Evolutionary conservation across 2,113 vertebrate genomes (phyloP).

Genomic region (Acanthochromis polyacanthus): DNA sequence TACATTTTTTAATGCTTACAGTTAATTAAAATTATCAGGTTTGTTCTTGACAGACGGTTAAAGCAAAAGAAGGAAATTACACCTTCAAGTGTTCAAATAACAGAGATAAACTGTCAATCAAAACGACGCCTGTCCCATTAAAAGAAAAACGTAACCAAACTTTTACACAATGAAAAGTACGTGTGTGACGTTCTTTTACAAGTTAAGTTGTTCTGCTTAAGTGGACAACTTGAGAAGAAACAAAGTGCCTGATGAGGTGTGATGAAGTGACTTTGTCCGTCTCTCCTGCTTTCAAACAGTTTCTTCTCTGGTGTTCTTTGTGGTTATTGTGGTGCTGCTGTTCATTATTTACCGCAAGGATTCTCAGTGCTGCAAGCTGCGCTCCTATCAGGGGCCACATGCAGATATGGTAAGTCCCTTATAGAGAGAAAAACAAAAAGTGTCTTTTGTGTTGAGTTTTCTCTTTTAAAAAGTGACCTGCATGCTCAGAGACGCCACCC

Average conservation of each 20-base stretch:
- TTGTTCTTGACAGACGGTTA: conserved; percentile 30
- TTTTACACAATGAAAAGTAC: background rate
- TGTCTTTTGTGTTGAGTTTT: conserved; percentile 28
- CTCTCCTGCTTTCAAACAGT: conserved; percentile 67
- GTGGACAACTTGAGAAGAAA: background rate
- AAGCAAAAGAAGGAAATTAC: background rate
- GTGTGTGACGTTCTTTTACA: background rate
- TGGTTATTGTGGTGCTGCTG: conserved; percentile 84
- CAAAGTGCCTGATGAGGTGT: background rate
- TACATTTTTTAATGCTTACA: background rate
- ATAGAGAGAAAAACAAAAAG: conserved; percentile 10
- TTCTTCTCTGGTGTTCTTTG: conserved; percentile 86
- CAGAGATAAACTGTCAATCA: conserved; percentile 20
- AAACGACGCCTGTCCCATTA: background rate
- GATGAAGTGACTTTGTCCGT: conserved; percentile 25
- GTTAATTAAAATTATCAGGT: background rate
- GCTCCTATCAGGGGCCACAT: conserved; percentile 84
- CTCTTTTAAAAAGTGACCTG: conserved; percentile 8
- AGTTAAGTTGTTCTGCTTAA: conserved; percentile 2
- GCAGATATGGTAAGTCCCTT: conserved; percentile 79
- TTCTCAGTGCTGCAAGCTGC: conserved; percentile 85
- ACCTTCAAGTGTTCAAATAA: background rate
- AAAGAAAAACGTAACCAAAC: background rate
- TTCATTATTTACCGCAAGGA: conserved; percentile 85
- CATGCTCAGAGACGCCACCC: conserved; percentile 31